These are phyloP conservation scores for Coelopa frigida DNA, from an alignment of 1,140 invertebrate species.

Conservation along the genomic window DNA sequence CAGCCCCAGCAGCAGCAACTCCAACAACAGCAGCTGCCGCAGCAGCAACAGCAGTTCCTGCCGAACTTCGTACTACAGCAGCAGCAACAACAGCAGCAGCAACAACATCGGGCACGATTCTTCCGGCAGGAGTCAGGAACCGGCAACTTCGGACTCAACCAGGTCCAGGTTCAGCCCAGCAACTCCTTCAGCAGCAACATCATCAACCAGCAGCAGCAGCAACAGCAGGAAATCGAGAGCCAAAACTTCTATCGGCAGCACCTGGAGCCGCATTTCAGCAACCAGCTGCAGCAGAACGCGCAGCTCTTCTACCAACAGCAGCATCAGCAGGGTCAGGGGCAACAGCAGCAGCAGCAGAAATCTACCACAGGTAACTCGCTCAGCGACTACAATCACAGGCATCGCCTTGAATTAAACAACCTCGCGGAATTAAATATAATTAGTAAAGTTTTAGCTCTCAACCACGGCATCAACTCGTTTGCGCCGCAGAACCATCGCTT, in stretches of 20 bases:
- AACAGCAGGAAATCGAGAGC: constrained; percentile 29
- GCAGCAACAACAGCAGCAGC: constrained; percentile 26
- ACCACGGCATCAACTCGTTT: constrained; percentile 53
- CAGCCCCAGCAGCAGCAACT: constrained; percentile 27
- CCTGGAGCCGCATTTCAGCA: constrained; percentile 34
- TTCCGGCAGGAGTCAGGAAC: constrained; percentile 47
- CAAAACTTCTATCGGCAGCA: constrained; percentile 42
- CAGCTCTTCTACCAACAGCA: constrained; percentile 35
- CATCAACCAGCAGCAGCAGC: constrained; percentile 14
- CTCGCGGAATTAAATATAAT: constrained; percentile 68
- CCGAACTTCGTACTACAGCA: constrained; percentile 29
- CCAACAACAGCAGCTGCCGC: constrained; percentile 27
- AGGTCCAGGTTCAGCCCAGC: constrained; percentile 19
- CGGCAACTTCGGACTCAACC: constrained; percentile 43
- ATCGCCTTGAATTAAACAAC: constrained; percentile 53
- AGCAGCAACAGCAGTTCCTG: constrained; percentile 25
- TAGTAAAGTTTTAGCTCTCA: constrained; percentile 67
- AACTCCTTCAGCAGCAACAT: constrained; percentile 29
- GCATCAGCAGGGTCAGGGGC: constrained; percentile 23
- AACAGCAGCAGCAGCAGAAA: constrained; percentile 16
- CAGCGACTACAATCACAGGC: constrained; percentile 52
- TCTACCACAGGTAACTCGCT: constrained; percentile 21
- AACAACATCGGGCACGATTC: constrained; percentile 37
- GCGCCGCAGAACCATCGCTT: constrained; percentile 38
- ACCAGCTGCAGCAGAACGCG: constrained; percentile 36